Conservation (phyloP, 2,888 invertebrate genomes). For the Trichogramma dendrolimi region DNA sequence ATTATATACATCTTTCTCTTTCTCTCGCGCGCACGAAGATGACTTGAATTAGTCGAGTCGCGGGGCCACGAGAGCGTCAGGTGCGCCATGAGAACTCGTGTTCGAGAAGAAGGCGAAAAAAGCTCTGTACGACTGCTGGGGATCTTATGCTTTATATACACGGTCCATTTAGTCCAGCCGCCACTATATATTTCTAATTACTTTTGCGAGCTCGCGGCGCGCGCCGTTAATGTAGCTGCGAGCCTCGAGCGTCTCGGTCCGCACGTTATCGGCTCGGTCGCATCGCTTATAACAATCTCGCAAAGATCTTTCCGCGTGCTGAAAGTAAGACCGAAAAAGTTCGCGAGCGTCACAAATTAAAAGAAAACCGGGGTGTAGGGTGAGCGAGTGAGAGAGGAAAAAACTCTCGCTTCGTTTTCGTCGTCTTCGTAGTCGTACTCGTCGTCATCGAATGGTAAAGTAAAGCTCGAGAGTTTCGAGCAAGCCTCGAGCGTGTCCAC, state of each 20-base stretch:
- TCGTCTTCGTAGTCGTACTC: too few species aligned
- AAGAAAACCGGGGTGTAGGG: not conserved
- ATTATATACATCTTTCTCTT: too few species aligned
- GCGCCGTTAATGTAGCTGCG: too few species aligned
- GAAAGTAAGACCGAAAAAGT: constrained; percentile 14
- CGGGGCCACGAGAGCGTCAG: not conserved
- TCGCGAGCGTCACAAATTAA: not conserved
- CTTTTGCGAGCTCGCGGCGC: constrained; percentile 26
- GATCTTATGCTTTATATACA: constrained; percentile 20
- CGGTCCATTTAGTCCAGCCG: constrained; percentile 43
- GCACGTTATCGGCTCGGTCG: constrained; percentile 3
- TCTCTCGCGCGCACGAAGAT: too few species aligned
- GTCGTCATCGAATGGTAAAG: constrained; percentile 37
- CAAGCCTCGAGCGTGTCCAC: constrained; percentile 20
- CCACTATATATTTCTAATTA: constrained; percentile 46
- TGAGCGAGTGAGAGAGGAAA: too few species aligned
- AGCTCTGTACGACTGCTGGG: too few species aligned
- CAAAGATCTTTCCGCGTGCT: not conserved
- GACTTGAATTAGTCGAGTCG: not conserved
- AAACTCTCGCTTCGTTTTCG: too few species aligned
- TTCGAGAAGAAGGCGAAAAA: too few species aligned
- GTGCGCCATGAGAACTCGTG: not conserved
- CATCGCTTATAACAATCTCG: too few species aligned
- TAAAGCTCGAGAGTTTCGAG: constrained; percentile 23
- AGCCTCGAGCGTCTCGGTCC: too few species aligned